Conservation (phyloP, 2,113 vertebrate genomes). For the Psilopogon haemacephalus region DNA sequence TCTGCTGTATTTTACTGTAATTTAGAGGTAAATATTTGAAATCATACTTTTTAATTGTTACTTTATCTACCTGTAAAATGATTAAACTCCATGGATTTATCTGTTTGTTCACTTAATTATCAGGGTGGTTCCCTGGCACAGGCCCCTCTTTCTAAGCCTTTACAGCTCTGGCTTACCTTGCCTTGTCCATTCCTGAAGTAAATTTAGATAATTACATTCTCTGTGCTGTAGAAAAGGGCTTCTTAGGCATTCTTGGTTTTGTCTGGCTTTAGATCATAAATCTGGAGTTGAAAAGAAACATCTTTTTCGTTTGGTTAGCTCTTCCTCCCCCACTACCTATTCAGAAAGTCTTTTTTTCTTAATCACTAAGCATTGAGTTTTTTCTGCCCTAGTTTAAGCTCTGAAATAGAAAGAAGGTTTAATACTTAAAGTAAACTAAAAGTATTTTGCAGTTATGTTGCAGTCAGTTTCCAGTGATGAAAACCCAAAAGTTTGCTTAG, state of each 20-base stretch:
- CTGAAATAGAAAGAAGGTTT: neutral
- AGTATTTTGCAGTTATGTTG: neutral
- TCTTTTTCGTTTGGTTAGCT: constrained; percentile 1
- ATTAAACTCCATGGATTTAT: neutral
- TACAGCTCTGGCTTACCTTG: neutral
- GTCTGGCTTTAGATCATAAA: neutral
- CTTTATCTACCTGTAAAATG: neutral
- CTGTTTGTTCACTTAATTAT: neutral
- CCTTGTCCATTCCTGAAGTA: neutral
- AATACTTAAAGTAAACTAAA: neutral
- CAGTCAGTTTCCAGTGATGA: neutral
- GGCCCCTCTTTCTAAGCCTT: neutral
- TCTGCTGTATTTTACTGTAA: neutral
- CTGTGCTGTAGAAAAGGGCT: neutral
- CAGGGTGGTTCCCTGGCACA: neutral
- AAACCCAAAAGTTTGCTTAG: neutral
- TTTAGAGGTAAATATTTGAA: neutral
- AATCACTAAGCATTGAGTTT: neutral
- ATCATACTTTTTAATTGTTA: neutral
- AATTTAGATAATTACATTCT: constrained; percentile 21
- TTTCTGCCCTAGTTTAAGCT: neutral
- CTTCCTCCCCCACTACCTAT: neutral
- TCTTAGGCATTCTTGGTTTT: constrained; percentile 38
- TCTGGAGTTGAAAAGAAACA: constrained; percentile 6
- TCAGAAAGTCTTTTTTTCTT: neutral